Percentiles rank a stretch among this genome's conserved stretches.
These are phyloP conservation scores for Cyclargus thomasi DNA, from an alignment of 1,140 invertebrate species.

Conservation along the genomic window DNA sequence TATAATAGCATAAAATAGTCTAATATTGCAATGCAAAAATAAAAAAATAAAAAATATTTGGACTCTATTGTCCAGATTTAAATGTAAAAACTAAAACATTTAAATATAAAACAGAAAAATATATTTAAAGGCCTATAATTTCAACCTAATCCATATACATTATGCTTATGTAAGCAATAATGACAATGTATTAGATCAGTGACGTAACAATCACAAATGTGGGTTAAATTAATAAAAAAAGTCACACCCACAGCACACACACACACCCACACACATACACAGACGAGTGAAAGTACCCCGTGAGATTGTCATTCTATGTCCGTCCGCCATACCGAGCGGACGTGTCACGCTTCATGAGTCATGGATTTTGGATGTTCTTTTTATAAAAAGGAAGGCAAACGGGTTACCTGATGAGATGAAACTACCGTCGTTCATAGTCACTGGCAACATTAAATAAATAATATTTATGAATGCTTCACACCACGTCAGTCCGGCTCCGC, in stretches of 20 bases:
- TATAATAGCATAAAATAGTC: too few species aligned
- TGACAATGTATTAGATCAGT: conserved; percentile 43
- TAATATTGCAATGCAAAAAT: too few species aligned
- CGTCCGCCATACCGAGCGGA: conserved; percentile 33
- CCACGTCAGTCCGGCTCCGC: too few species aligned
- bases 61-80: too few species aligned
- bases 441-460: too few species aligned
- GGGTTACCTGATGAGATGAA: too few species aligned
- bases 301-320: conserved; percentile 39
- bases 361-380: neutral
- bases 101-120: neutral
- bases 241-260: conserved; percentile 41
- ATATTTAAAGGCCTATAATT: conserved; percentile 14
- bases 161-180: conserved; percentile 24
- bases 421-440: too few species aligned
- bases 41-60: too few species aligned
- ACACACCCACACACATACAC: conserved; percentile 45
- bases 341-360: conserved; percentile 22
- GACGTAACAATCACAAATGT: conserved; percentile 60
- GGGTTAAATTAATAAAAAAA: conserved; percentile 61
- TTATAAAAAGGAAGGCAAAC: too few species aligned
- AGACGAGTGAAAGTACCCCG: conserved; percentile 54
- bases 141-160: conserved; percentile 17
- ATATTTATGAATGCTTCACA: too few species aligned
- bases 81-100: neutral